Percentiles rank a stretch among this genome's conserved stretches.
Evolutionary conservation across 2,888 invertebrate genomes (phyloP).

Genomic region (Eristalis pertinax): DNA sequence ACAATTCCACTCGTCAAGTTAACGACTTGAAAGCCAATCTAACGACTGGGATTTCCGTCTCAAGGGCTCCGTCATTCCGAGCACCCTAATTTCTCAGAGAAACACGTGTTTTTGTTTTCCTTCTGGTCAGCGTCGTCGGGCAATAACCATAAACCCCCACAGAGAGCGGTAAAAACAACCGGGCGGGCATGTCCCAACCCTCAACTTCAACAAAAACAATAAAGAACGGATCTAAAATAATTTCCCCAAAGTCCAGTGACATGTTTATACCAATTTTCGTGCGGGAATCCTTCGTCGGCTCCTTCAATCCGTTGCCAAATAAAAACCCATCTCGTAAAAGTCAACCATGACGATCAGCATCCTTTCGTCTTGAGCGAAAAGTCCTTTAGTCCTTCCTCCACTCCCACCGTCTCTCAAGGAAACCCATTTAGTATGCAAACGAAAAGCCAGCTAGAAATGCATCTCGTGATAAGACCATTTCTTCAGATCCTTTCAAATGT

Average conservation of each 20-base stretch:
- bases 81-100: neutral
- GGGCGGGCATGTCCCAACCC: too few relatives aligned
- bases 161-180: neutral
- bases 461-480: conserved; percentile 55
- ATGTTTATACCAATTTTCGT: neutral
- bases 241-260: conserved; percentile 2
- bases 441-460: conserved; percentile 47
- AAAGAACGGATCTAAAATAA: conserved; percentile 2
- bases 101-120: neutral
- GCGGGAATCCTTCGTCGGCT: neutral
- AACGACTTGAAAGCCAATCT: neutral
- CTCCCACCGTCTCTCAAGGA: neutral
- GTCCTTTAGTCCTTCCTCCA: neutral
- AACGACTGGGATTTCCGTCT: neutral
- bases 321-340: conserved; percentile 12
- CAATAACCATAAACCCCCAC: neutral
- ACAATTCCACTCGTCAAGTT: neutral
- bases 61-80: neutral
- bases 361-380: conserved; percentile 1
- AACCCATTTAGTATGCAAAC: conserved; percentile 62
- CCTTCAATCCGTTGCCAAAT: neutral
- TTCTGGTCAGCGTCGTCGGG: neutral
- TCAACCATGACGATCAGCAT: neutral
- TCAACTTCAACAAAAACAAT: neutral
- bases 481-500: conserved; percentile 6